A percentile compares a stretch with the other conserved stretches of the same genome.
These are phyloP conservation scores for Drosophila cardini DNA, from an alignment of 1,140 invertebrate genomes.

Conservation along the genomic window DNA sequence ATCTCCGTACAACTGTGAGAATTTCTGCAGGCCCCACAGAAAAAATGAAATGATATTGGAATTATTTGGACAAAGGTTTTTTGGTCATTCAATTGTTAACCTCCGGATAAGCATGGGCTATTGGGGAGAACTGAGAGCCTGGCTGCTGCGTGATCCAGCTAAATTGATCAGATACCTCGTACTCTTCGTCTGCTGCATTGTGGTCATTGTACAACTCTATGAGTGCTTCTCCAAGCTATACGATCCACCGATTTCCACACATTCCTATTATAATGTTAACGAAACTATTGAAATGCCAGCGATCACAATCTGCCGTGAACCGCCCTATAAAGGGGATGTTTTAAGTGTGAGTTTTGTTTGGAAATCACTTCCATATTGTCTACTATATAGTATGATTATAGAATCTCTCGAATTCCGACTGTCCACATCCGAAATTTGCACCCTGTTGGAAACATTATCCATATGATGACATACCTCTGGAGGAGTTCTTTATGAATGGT, in stretches of 20 bases:
- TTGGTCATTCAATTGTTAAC: slow-evolving; percentile 48
- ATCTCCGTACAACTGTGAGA: slow-evolving; percentile 70
- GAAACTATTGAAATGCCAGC: slow-evolving; percentile 87
- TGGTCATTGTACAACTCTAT: slow-evolving; percentile 85
- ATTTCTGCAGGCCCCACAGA: slow-evolving; percentile 45
- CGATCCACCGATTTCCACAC: slow-evolving; percentile 87
- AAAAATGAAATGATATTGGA: slow-evolving; percentile 34
- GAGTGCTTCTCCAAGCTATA: slow-evolving; percentile 86
- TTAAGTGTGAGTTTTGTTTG: slow-evolving; percentile 85
- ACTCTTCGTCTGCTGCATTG: slow-evolving; percentile 73
- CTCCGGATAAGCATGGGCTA: slow-evolving; percentile 67
- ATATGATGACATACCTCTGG: slow-evolving; percentile 85
- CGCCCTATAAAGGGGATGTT: slow-evolving; percentile 86
- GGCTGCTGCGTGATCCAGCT: slow-evolving; percentile 76
- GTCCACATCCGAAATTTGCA: slow-evolving; percentile 85
- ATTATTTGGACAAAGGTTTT: slow-evolving; percentile 5
- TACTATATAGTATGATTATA: slow-evolving; percentile 5
- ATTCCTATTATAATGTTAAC: slow-evolving; percentile 87
- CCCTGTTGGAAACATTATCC: slow-evolving; percentile 86
- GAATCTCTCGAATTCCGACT: slow-evolving; percentile 58
- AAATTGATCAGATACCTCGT: slow-evolving; percentile 82
- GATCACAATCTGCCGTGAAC: slow-evolving; percentile 87
- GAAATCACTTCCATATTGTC: neutral
- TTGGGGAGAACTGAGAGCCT: slow-evolving; percentile 71
- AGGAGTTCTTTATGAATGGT: slow-evolving; percentile 86